Conservation (phyloP, 2,797 vertebrate genomes). For the Paratrypauchen microcephalus region DNA sequence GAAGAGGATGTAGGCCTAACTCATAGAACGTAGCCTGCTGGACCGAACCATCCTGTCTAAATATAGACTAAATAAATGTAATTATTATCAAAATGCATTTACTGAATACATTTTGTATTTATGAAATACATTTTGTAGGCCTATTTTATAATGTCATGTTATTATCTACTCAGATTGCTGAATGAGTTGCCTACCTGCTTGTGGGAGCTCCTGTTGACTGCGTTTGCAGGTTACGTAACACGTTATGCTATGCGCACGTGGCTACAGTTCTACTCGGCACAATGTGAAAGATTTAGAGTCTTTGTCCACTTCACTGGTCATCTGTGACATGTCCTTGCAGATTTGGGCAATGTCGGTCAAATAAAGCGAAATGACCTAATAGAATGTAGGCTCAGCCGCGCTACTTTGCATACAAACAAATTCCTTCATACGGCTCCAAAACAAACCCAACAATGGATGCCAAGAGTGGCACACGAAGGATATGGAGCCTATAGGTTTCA, state of each 20-base stretch:
- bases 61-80: no score
- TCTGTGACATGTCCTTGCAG: not conserved
- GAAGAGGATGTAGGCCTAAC: no score
- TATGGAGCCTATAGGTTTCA: no score
- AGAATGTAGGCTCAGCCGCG: not conserved
- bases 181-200: constrained; percentile 23
- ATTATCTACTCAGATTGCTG: constrained; percentile 5
- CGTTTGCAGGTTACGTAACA: constrained; percentile 59
- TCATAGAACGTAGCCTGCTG: no score
- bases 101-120: no score
- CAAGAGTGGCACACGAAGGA: not conserved
- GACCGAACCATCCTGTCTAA: no score
- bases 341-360: not conserved
- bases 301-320: not conserved
- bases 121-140: no score
- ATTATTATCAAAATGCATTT: no score
- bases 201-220: constrained; percentile 50
- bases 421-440: constrained; percentile 9
- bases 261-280: constrained; percentile 41
- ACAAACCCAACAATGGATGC: not conserved
- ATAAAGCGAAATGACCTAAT: not conserved
- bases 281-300: constrained; percentile 35
- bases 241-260: constrained; percentile 61
- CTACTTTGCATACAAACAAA: not conserved
- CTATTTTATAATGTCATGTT: not conserved